A percentile compares a stretch with the other conserved stretches of the same genome.
phyloP scores from a whole-genome alignment of 2,797 vertebrate species.

The Heterohyrax brucei region DNA sequence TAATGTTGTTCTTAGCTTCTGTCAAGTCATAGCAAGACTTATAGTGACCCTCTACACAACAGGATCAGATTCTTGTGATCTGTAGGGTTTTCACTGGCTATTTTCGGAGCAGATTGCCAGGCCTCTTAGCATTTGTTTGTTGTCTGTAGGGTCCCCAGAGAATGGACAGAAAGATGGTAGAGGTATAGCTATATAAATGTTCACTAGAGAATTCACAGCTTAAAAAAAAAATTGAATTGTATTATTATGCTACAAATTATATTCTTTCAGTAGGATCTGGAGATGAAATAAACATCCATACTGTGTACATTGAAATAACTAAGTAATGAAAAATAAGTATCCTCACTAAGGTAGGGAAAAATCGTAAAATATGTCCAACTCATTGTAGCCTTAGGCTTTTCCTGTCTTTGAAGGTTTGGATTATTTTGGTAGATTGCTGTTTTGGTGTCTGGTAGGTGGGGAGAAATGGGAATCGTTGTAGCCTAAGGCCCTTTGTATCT shows the following conservation, averaged over 20 bases:
- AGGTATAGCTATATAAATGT: not conserved
- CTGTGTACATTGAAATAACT: not conserved
- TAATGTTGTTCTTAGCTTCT: not conserved
- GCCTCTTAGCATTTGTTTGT: not conserved
- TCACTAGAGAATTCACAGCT: slow-evolving; percentile 27
- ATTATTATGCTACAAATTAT: not conserved
- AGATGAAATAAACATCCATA: not conserved
- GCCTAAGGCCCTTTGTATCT: too few relatives aligned
- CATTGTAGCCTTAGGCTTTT: not conserved
- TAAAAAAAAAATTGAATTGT: not conserved
- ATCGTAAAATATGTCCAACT: not conserved
- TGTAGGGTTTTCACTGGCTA: too few relatives aligned
- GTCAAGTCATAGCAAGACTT: not conserved
- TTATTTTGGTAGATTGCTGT: not conserved
- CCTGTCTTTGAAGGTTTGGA: not conserved
- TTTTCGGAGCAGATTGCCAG: too few relatives aligned
- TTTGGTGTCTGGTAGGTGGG: not conserved
- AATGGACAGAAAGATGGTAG: not conserved
- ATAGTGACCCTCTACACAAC: not conserved
- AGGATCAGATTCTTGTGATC: too few relatives aligned
- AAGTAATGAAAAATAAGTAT: not conserved
- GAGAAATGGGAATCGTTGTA: not conserved
- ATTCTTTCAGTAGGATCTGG: not conserved
- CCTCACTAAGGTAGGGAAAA: not conserved
- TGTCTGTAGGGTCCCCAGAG: not conserved